Evolutionary conservation across 2,797 vertebrate species (phyloP).

Genomic region (Avahi laniger): DNA sequence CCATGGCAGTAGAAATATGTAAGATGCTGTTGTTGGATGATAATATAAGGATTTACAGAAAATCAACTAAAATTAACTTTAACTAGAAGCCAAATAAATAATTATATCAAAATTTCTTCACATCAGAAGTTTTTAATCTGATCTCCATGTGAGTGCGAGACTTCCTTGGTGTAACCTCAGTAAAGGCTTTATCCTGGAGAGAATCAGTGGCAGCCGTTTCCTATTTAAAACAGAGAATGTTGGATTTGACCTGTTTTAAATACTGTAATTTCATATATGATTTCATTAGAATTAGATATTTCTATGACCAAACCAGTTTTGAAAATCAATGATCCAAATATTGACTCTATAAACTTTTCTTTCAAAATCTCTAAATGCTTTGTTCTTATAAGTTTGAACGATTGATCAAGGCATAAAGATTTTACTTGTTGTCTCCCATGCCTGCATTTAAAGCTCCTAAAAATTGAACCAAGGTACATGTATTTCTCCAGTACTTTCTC

Average conservation of each 20-base stretch:
- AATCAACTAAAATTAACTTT: slow-evolving; percentile 3
- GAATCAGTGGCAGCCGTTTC: neutral
- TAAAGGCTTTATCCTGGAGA: neutral
- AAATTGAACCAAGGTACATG: neutral
- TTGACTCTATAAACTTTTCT: neutral
- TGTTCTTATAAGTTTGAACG: neutral
- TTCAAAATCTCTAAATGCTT: neutral
- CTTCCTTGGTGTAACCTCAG: neutral
- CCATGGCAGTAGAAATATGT: neutral
- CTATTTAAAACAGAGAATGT: neutral
- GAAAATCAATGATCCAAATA: neutral
- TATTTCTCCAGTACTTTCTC: neutral
- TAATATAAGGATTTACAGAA: neutral
- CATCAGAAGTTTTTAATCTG: neutral
- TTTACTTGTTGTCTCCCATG: neutral
- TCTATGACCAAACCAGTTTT: neutral
- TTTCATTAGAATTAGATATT: neutral
- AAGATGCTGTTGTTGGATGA: neutral
- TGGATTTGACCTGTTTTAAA: neutral
- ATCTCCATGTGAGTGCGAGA: neutral
- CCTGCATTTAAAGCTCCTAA: neutral
- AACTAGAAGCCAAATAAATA: neutral
- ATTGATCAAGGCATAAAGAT: neutral
- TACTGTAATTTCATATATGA: neutral
- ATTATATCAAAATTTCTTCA: neutral